Base-by-base conservation (phyloP, 2,888 invertebrate species). In the Chelonus formosanus region DNA sequence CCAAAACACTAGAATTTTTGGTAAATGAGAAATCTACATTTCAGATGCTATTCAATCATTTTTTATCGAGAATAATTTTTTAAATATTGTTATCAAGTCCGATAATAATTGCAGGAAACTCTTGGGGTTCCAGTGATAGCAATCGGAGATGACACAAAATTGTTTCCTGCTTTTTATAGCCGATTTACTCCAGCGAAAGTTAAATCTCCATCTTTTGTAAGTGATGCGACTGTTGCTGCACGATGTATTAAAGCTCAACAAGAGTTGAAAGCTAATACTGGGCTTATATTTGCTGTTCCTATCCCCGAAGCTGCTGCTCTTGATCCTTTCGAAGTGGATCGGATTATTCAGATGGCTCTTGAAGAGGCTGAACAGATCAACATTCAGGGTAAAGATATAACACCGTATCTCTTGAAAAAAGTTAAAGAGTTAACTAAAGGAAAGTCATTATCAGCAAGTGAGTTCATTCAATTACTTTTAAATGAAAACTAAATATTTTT, bases 151-250 rank as follows among this genome's bases (percentile, higher is more conserved):
- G 20, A 20, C 2, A 84, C 87, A 0, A 84, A 85, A 0, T 85
- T 85, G 35, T 99, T 99, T 84, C 99, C 99, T 0, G 96, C 97
- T 48, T 99, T 99, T 86, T 99, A 97, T 85, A 92, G 93, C 0
- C 85, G 88, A 3, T 86, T 88, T 65, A 97, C 97, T 73, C 92
- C 92, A 0, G 87, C 85, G 71, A 82, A 84, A 73, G 64, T 78
- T 57, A 85, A 85, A 64, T 90, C 93, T 0, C 94, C 95, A 0
- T 91, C 93, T 77, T 89, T 88, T 74, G 89, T 94, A 0, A 70
- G 84, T 0, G 85, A 86, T 63, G 85, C 92, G 0, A 63, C 74
- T 4, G 89, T 92, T 62, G 96, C 95, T 0, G 97, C 97, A 0
- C 77, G 83, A n/a, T 81, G 96, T 56, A 86, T 97, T 43, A 85